Conservation (phyloP, 2,113 vertebrate genomes). For the Scomber colias region DNA sequence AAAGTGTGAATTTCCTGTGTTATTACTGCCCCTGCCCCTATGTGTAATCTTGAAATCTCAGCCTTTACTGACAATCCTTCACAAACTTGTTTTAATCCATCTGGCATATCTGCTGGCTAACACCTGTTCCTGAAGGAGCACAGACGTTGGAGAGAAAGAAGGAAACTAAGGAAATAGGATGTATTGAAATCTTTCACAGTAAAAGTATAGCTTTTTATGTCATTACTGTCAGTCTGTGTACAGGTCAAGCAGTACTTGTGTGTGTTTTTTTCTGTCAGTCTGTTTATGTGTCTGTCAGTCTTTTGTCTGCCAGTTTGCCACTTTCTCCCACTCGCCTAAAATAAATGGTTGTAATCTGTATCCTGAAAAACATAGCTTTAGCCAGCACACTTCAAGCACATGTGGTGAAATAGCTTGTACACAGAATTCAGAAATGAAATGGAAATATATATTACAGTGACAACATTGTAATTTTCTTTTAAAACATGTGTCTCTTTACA, state of each 20-base stretch:
- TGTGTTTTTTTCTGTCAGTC: conserved; percentile 39
- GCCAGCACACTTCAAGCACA: conserved; percentile 42
- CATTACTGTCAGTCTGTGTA: conserved; percentile 4
- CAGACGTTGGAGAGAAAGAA: neutral
- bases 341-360: conserved; percentile 44
- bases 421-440: conserved; percentile 52
- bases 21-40: conserved; percentile 54
- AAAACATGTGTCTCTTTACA: conserved; percentile 19
- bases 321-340: conserved; percentile 39
- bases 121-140: conserved; percentile 69
- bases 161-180: conserved; percentile 13
- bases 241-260: conserved; percentile 6
- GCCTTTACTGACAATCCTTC: conserved; percentile 57
- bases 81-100: conserved; percentile 71
- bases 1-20: conserved; percentile 72
- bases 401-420: conserved; percentile 38
- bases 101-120: conserved; percentile 52
- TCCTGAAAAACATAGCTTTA: conserved; percentile 30
- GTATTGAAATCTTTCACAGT: conserved; percentile 1
- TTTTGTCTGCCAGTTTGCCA: conserved; percentile 19
- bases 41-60: conserved; percentile 75
- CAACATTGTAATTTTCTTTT: conserved; percentile 50
- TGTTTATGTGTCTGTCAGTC: conserved; percentile 25
- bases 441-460: conserved; percentile 44
- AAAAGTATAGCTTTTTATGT: neutral